These are phyloP conservation scores for Craseonycteris thonglongyai DNA, from an alignment of 2,113 vertebrate genomes.

Conservation along the genomic window DNA sequence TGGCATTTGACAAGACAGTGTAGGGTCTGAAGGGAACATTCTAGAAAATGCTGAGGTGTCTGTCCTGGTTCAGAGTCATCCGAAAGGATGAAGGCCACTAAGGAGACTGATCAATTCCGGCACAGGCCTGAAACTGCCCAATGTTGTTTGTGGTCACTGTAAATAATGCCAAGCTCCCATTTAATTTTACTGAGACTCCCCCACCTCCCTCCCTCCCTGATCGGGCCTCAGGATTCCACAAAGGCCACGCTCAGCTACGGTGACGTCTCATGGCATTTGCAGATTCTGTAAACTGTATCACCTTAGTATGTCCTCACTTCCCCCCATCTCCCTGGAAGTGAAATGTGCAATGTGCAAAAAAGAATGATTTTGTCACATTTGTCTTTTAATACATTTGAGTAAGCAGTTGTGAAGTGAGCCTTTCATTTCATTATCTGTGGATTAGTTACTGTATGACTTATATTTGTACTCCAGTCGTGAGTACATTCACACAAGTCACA, in stretches of 20 bases:
- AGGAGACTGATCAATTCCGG: background rate
- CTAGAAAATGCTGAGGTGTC: background rate
- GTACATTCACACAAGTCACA: background rate
- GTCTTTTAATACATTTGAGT: background rate
- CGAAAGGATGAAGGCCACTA: background rate
- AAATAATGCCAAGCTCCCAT: background rate
- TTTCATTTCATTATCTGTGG: background rate
- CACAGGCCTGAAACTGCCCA: background rate
- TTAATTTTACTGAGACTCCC: background rate
- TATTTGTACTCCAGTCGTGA: background rate
- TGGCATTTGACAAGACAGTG: background rate
- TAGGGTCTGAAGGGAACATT: background rate
- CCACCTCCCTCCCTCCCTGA: rapidly evolving
- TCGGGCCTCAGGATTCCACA: background rate
- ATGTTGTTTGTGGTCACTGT: background rate
- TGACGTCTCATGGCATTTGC: background rate
- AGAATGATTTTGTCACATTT: background rate
- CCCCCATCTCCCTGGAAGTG: background rate
- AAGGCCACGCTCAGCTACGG: background rate
- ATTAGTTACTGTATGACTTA: background rate
- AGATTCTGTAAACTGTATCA: background rate
- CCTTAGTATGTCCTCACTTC: background rate
- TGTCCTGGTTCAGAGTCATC: background rate
- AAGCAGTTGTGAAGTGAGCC: background rate
- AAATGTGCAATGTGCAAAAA: background rate